Evolutionary conservation across 1,140 invertebrate genomes (phyloP).

Genomic region (Drosophila littoralis): DNA sequence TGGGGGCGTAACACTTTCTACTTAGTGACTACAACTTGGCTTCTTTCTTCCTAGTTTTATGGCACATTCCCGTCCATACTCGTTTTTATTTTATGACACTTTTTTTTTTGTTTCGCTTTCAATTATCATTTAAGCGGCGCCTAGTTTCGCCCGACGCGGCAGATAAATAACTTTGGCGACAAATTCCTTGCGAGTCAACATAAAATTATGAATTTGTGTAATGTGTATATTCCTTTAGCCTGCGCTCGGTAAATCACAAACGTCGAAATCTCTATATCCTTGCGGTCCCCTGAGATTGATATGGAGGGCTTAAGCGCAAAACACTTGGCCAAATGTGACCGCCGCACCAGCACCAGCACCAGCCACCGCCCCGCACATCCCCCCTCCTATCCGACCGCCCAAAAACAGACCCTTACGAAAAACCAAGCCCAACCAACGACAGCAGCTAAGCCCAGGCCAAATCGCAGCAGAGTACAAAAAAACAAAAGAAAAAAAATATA

Average conservation of each 20-base stretch:
- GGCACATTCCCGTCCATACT: not conserved
- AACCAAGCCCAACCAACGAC: slow-evolving; percentile 21
- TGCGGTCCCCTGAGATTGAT: slow-evolving; percentile 75
- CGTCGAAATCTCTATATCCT: slow-evolving; percentile 81
- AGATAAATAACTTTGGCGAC: slow-evolving; percentile 46
- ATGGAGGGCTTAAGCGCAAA: slow-evolving; percentile 78
- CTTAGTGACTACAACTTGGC: too few species aligned
- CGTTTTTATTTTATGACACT: slow-evolving; percentile 31
- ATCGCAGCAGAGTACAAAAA: slow-evolving; percentile 59
- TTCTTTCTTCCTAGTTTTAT: too few species aligned
- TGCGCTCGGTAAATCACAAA: slow-evolving; percentile 73
- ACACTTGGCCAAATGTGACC: slow-evolving; percentile 82
- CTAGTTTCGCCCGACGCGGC: not conserved
- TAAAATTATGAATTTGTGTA: slow-evolving; percentile 74
- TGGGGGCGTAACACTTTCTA: too few species aligned
- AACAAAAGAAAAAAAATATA: slow-evolving; percentile 5
- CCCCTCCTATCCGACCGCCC: not conserved
- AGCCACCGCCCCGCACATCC: too few species aligned
- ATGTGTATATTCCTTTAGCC: slow-evolving; percentile 45
- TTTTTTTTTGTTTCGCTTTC: slow-evolving; percentile 36
- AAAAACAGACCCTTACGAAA: slow-evolving; percentile 19
- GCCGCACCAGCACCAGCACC: slow-evolving; percentile 24
- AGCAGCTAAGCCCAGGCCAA: slow-evolving; percentile 54
- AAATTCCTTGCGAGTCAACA: slow-evolving; percentile 60
- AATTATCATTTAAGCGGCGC: slow-evolving; percentile 71